Percentiles rank a stretch among this genome's conserved stretches.
Evolutionary conservation across 35 echinoderm and acorn worm genomes (phyloP).

Genomic region (Eucidaris tribuloides): DNA sequence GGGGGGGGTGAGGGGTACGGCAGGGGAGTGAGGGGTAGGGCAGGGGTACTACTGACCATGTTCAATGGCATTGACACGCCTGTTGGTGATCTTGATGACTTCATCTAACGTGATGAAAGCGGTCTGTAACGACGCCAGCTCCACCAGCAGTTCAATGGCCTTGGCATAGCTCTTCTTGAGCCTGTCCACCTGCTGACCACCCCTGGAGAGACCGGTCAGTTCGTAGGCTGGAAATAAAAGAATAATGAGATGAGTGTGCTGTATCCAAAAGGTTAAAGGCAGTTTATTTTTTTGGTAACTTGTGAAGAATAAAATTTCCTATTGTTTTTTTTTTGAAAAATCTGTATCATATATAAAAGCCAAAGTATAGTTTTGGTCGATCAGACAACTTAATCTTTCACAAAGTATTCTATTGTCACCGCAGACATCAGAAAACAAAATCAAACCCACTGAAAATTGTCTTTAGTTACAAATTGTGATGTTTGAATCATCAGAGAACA

Average conservation of each 20-base stretch:
- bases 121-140: constrained; percentile 93
- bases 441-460: no score
- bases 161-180: constrained; percentile 99
- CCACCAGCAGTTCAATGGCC: constrained; percentile 88
- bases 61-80: constrained; percentile 98
- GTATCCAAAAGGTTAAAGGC: no score
- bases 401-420: no score
- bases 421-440: no score
- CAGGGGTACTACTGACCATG: constrained; percentile 68
- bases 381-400: no score
- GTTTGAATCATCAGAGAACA: no score
- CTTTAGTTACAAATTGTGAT: no score
- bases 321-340: neutral
- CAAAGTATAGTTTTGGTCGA: no score
- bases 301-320: neutral
- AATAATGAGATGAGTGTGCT: no score
- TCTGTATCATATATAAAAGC: no score
- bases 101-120: constrained; percentile 97
- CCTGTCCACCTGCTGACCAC: constrained; percentile 92
- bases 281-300: neutral
- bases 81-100: constrained; percentile 98
- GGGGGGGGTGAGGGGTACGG: no score
- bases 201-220: constrained; percentile 89
- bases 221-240: constrained; percentile 83
- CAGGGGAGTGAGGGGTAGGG: neutral